Evolutionary conservation across 2,888 invertebrate species (phyloP).

Genomic region (Phyllotreta cruciferae): DNA sequence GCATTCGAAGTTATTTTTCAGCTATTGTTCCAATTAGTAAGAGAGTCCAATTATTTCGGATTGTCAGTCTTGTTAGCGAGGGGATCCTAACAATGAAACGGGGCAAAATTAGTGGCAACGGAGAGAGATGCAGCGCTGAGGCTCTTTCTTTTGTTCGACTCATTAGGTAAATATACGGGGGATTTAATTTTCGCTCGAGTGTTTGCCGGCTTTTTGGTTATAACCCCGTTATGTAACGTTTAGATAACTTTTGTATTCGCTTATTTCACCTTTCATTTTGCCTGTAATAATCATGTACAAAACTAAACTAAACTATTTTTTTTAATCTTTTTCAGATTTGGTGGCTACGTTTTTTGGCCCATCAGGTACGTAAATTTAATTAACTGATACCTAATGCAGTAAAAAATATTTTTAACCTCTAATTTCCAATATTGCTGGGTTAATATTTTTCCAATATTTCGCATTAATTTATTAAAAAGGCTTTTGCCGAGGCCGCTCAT

Average conservation of each 20-base stretch:
- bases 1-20: slow-evolving; percentile 48
- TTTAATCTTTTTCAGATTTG: too few relatives aligned
- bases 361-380: too few relatives aligned
- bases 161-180: slow-evolving; percentile 31
- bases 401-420: too few relatives aligned
- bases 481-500: slow-evolving; percentile 11
- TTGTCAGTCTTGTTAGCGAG: slow-evolving; percentile 43
- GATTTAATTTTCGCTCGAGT: slow-evolving; percentile 14
- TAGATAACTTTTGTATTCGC: too few relatives aligned
- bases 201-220: background rate
- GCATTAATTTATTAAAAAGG: slow-evolving; percentile 6
- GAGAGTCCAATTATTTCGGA: slow-evolving; percentile 51
- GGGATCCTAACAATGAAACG: slow-evolving; percentile 34
- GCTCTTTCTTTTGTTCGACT: slow-evolving; percentile 28
- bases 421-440: too few relatives aligned
- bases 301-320: too few relatives aligned
- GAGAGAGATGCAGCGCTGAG: slow-evolving; percentile 17
- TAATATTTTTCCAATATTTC: background rate
- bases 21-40: slow-evolving; percentile 50
- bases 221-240: background rate
- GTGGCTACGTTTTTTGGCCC: too few relatives aligned
- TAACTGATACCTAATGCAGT: too few relatives aligned
- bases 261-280: too few relatives aligned
- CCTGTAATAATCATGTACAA: too few relatives aligned
- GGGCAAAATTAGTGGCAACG: slow-evolving; percentile 33